These are phyloP conservation scores for Trachelipus rathkii DNA, from an alignment of 1,140 invertebrate species.

Conservation along the genomic window DNA sequence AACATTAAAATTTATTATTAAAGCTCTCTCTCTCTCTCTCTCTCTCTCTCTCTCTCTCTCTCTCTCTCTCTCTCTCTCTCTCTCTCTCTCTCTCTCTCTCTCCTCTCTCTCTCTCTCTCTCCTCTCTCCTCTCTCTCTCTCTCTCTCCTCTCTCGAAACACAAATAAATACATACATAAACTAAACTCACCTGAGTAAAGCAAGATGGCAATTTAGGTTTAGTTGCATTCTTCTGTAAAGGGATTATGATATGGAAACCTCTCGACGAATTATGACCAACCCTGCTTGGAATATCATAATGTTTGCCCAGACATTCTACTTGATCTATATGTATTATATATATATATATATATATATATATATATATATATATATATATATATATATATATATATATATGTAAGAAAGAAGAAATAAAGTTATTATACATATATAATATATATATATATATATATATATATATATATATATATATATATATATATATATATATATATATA, in stretches of 20 bases:
- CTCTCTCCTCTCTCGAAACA: too few species aligned
- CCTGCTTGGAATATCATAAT: constrained; percentile 62
- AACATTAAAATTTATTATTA: too few species aligned
- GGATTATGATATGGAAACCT: constrained; percentile 72
- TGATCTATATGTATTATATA: constrained; percentile 50
- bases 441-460: constrained; percentile 10
- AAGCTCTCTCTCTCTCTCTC: too few species aligned
- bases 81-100: too few species aligned
- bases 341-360: not conserved
- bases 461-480: constrained; percentile 10
- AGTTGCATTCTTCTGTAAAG: constrained; percentile 50
- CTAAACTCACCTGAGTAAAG: constrained; percentile 61
- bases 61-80: too few species aligned
- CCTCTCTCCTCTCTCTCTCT: too few species aligned
- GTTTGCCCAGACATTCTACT: constrained; percentile 61
- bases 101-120: too few species aligned
- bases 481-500: constrained; percentile 13
- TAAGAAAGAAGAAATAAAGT: too few species aligned
- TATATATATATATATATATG: constrained; percentile 11
- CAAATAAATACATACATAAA: too few species aligned
- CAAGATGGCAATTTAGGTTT: constrained; percentile 60
- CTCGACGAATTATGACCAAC: constrained; percentile 62
- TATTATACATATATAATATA: constrained; percentile 3
- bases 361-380: not conserved
- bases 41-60: too few species aligned